Conservation (phyloP, 2,888 invertebrate species). For the Apodemia zela region DNA sequence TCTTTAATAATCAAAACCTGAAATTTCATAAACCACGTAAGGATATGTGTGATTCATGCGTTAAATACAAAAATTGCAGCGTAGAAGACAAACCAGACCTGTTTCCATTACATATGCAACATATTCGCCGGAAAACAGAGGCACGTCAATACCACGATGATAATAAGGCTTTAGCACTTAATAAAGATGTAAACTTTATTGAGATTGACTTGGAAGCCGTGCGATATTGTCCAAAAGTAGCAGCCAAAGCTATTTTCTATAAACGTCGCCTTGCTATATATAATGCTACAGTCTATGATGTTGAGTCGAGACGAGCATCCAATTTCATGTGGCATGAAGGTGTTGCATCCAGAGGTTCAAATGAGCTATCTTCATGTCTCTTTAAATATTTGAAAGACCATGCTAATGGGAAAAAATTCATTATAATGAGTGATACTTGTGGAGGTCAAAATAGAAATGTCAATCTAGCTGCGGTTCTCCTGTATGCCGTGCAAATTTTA, state of each 20-base stretch:
- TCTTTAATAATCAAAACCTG: slow-evolving; percentile 5
- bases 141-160: neutral
- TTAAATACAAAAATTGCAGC: slow-evolving; percentile 5
- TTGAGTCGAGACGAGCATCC: slow-evolving; percentile 1
- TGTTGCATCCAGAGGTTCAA: slow-evolving; percentile 5
- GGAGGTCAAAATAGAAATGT: slow-evolving; percentile 5
- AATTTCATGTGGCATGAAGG: slow-evolving; percentile 5
- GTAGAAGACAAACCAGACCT: slow-evolving; percentile 5
- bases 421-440: slow-evolving; percentile 5
- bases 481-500: slow-evolving; percentile 5
- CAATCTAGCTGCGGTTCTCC: slow-evolving; percentile 5
- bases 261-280: slow-evolving; percentile 3
- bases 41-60: slow-evolving; percentile 5
- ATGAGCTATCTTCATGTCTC: slow-evolving; percentile 5
- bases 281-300: slow-evolving; percentile 5
- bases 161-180: neutral
- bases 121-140: neutral
- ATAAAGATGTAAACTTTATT: slow-evolving; percentile 5
- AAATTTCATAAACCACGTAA: slow-evolving; percentile 5
- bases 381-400: slow-evolving; percentile 5
- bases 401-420: slow-evolving; percentile 1
- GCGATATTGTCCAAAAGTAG: slow-evolving; percentile 5
- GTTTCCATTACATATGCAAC: slow-evolving; percentile 5
- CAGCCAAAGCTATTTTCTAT: slow-evolving; percentile 3
- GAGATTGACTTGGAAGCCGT: slow-evolving; percentile 5